Evolutionary conservation across 2,797 vertebrate genomes (phyloP), one percentile per base, ranked within the genome.

Genomic region (Sebastiscus albofasciatus): DNA sequence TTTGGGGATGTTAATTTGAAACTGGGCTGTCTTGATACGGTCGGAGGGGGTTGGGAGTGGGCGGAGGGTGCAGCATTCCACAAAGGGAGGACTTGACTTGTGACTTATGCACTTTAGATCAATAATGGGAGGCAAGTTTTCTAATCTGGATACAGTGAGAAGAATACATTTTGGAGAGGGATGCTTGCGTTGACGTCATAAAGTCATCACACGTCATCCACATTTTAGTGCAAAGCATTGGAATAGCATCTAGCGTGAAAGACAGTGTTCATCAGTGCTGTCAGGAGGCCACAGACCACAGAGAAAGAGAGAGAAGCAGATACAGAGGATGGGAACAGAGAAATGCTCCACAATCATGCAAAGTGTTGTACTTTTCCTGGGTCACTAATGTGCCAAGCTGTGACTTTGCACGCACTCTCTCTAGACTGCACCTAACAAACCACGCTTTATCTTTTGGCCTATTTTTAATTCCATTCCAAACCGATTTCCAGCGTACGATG

Each of bases 281-380:
- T 22, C 22, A 27, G 67, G 11, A 76, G 67, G 65, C 56, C 34
- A 22, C 29, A 67, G 62, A 20, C 49, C 49, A 54, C 39, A 36
- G 60, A 72, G 36, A 77, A n/a, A 66, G 26, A 80, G 8, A 59
- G 10, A 82, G 26, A 59, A 16, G 31, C 14, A 34, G 10, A 77
- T 6, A 9, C 24, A 68, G 36, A 2, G 27, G n/a, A 67, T 18
- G 13, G 55, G 71, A 55, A 67, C 33, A 83, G 33, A 83, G 60
- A 81, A 72, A 60, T 24, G 55, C 74, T 70, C n/a, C 59, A 31
- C 24, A 52, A 65, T 60, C 80, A 93, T 90, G 90, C 87, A 93
- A 91, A 92, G 87, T 87, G 69, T 79, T 84, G 84, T 84, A 87
- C 89, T 80, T 89, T 92, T 86, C 88, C 87, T 87, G 76, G 82